A percentile compares a stretch with the other conserved stretches of the same genome.
phyloP scores from a whole-genome alignment of 1,140 invertebrate species.

The Prorops nasuta region DNA sequence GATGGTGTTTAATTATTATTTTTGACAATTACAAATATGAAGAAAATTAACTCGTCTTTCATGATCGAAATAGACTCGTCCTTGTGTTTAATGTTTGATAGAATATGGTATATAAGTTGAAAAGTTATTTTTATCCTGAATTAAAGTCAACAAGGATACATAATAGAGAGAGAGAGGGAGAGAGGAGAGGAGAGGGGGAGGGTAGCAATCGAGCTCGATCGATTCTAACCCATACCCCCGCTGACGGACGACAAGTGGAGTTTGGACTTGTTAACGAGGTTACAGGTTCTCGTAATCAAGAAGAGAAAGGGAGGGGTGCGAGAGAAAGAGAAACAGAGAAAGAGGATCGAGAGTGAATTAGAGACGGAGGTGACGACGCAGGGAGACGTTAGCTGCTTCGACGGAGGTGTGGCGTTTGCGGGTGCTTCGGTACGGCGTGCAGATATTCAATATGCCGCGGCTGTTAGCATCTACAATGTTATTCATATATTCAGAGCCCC shows the following conservation, averaged over 20 bases:
- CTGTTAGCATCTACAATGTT: slow-evolving; percentile 54
- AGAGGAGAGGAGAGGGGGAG: no score
- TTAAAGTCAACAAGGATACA: no score
- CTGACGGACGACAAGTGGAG: slow-evolving; percentile 25
- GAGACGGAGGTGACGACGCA: not conserved
- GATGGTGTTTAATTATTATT: no score
- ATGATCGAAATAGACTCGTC: no score
- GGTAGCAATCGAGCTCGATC: slow-evolving; percentile 10
- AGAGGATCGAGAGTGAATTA: slow-evolving; percentile 3
- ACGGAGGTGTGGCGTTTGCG: slow-evolving; percentile 25
- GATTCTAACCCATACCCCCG: slow-evolving; percentile 20
- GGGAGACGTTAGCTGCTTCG: not conserved
- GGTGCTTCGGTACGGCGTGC: no score
- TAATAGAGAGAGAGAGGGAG: no score
- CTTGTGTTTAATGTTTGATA: no score
- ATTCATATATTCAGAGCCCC: slow-evolving; percentile 52
- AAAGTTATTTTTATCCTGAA: no score
- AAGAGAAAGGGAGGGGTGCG: slow-evolving; percentile 14
- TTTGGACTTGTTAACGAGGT: slow-evolving; percentile 52
- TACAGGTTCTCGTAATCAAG: slow-evolving; percentile 54
- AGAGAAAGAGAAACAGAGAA: not conserved
- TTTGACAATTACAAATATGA: no score
- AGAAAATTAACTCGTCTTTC: no score
- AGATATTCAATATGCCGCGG: slow-evolving; percentile 52
- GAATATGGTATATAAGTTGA: no score